These are phyloP conservation scores for Tetramorium parvispinum DNA, from an alignment of 1,140 invertebrate species.

Conservation along the genomic window DNA sequence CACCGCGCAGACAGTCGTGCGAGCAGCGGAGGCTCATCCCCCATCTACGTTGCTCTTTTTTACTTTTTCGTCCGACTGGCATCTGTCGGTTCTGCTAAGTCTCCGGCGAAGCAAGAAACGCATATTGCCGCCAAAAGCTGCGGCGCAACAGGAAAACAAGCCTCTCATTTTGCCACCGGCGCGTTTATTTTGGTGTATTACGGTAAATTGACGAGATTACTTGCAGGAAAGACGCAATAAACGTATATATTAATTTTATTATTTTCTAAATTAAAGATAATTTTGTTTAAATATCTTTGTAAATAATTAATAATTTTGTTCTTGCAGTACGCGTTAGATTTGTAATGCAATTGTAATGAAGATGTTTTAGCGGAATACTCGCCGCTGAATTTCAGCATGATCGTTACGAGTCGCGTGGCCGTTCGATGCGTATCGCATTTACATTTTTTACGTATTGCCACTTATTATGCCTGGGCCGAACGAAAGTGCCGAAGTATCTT, in stretches of 20 bases:
- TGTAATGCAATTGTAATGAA: neutral
- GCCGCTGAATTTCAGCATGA: slow-evolving; percentile 1
- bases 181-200: slow-evolving; percentile 36
- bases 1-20: slow-evolving; percentile 64
- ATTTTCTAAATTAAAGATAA: neutral
- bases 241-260: neutral
- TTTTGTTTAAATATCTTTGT: neutral
- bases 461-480: slow-evolving; percentile 52
- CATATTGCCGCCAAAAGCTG: slow-evolving; percentile 36
- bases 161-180: slow-evolving; percentile 24
- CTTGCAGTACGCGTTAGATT: neutral
- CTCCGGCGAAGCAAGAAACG: slow-evolving; percentile 51
- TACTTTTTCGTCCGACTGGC: slow-evolving; percentile 61
- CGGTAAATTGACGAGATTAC: slow-evolving; percentile 36
- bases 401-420: slow-evolving; percentile 35
- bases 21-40: slow-evolving; percentile 47
- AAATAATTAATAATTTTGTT: neutral
- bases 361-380: too few species aligned
- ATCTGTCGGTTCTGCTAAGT: slow-evolving; percentile 74
- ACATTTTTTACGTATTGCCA: slow-evolving; percentile 53
- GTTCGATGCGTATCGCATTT: slow-evolving; percentile 26
- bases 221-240: slow-evolving; percentile 24
- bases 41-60: slow-evolving; percentile 35
- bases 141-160: slow-evolving; percentile 54
- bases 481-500: slow-evolving; percentile 71